phyloP scores from a whole-genome alignment of 2,888 invertebrate species.

The Sinodicranocentrus sp. region DNA sequence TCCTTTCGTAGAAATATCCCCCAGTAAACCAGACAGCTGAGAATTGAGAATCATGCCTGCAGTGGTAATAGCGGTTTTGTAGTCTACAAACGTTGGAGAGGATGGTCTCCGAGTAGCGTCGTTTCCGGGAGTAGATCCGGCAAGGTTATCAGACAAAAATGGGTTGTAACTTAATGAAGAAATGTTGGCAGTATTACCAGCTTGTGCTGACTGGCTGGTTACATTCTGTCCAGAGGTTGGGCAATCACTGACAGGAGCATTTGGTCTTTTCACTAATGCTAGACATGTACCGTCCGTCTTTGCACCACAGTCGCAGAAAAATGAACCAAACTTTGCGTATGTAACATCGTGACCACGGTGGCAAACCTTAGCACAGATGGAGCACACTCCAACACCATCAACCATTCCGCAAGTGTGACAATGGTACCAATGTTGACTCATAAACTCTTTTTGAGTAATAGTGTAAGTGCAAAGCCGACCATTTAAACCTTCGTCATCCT shows the following conservation, averaged over 20 bases:
- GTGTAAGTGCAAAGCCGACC: slow-evolving; percentile 98
- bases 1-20: slow-evolving; percentile 35
- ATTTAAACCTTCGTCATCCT: slow-evolving; percentile 93
- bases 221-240: slow-evolving; percentile 35
- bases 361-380: slow-evolving; percentile 97
- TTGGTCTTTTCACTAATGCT: slow-evolving; percentile 69
- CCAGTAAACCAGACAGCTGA: slow-evolving; percentile 6
- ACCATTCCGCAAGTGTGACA: slow-evolving; percentile 99
- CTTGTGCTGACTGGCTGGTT: not conserved
- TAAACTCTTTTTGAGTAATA: slow-evolving; percentile 97
- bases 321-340: slow-evolving; percentile 98
- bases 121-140: slow-evolving; percentile 12
- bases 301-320: slow-evolving; percentile 99
- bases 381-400: slow-evolving; percentile 98
- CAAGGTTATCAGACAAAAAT: slow-evolving; percentile 60
- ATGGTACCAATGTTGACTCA: slow-evolving; percentile 99
- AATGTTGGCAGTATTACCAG: not conserved
- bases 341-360: slow-evolving; percentile 97
- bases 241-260: slow-evolving; percentile 50
- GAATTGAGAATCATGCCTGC: slow-evolving; percentile 58
- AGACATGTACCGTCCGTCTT: slow-evolving; percentile 92
- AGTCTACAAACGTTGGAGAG: slow-evolving; percentile 71
- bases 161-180: slow-evolving; percentile 67
- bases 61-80: slow-evolving; percentile 64
- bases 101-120: slow-evolving; percentile 65